phyloP scores from a whole-genome alignment of 2,797 vertebrate species.

The Hylomyscus alleni region DNA sequence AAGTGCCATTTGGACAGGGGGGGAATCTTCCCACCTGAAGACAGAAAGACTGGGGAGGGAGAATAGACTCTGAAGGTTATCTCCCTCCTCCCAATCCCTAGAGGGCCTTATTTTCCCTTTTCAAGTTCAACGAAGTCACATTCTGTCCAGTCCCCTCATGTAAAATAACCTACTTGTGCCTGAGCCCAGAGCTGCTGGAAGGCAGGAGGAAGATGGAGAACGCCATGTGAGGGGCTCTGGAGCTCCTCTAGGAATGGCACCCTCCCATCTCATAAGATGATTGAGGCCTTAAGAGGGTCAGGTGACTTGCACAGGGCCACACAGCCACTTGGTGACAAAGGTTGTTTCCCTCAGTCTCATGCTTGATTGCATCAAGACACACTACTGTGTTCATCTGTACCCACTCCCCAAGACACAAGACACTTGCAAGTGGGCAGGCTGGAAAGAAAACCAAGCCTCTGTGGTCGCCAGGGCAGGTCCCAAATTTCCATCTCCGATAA shows the following conservation, averaged over 20 bases:
- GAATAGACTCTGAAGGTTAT: neutral
- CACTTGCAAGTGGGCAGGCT: neutral
- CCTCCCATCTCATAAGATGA: neutral
- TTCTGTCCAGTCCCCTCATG: constrained; percentile 75
- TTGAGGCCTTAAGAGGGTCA: neutral
- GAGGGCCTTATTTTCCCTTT: constrained; percentile 76
- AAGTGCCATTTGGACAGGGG: constrained; percentile 81
- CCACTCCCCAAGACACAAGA: neutral
- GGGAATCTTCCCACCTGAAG: neutral
- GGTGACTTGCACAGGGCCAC: constrained; percentile 15
- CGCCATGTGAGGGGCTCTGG: neutral
- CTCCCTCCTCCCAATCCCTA: constrained; percentile 32
- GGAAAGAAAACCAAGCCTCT: neutral
- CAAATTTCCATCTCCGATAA: neutral
- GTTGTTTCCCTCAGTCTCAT: neutral
- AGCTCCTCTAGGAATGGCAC: neutral
- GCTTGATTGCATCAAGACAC: neutral
- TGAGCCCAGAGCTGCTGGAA: constrained; percentile 67
- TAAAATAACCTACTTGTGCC: constrained; percentile 77
- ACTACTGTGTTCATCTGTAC: neutral
- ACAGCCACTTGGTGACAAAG: constrained; percentile 10
- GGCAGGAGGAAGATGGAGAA: neutral
- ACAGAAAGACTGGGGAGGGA: constrained; percentile 66
- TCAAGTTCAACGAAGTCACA: constrained; percentile 69
- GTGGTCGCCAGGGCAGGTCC: neutral